phyloP scores from a whole-genome alignment of 2,113 vertebrate species.

The Entosphenus tridentatus region DNA sequence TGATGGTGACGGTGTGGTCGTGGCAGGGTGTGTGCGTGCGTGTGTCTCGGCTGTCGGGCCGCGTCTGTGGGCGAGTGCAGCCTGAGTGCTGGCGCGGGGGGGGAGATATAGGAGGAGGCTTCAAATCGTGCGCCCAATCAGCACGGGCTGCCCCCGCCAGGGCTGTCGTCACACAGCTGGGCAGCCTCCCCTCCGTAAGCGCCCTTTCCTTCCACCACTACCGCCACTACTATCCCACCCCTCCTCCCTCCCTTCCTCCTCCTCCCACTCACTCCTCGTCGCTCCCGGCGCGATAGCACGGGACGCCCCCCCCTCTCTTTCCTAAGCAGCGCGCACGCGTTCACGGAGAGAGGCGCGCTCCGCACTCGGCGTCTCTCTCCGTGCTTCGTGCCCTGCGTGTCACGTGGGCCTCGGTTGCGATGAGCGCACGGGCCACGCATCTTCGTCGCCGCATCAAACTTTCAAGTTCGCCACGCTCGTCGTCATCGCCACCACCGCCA shows the following conservation, averaged over 20 bases:
- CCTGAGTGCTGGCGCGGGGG: neutral
- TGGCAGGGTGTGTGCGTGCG: slow-evolving; percentile 12
- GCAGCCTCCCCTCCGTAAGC: neutral
- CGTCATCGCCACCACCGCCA: no score
- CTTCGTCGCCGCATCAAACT: no score
- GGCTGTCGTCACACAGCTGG: neutral
- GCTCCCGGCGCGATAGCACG: no score
- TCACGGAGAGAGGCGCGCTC: no score
- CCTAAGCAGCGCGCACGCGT: no score
- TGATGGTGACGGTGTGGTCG: slow-evolving; percentile 20
- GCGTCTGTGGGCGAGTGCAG: neutral
- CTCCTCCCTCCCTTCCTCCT: neutral
- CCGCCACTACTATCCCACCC: neutral
- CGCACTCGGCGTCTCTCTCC: no score
- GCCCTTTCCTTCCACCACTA: neutral
- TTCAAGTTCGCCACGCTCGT: no score
- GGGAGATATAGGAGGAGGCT: slow-evolving; percentile 5
- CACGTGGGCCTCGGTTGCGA: no score
- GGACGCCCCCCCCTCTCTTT: no score
- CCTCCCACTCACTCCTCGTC: neutral
- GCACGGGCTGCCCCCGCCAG: neutral
- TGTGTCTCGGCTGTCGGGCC: no score
- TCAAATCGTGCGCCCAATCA: slow-evolving; percentile 2
- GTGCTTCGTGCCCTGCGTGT: no score
- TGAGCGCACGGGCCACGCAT: no score